Evolutionary conservation across 2,113 vertebrate species (phyloP), one percentile per base, ranked within the genome.

Genomic region (Oenanthe melanoleuca): DNA sequence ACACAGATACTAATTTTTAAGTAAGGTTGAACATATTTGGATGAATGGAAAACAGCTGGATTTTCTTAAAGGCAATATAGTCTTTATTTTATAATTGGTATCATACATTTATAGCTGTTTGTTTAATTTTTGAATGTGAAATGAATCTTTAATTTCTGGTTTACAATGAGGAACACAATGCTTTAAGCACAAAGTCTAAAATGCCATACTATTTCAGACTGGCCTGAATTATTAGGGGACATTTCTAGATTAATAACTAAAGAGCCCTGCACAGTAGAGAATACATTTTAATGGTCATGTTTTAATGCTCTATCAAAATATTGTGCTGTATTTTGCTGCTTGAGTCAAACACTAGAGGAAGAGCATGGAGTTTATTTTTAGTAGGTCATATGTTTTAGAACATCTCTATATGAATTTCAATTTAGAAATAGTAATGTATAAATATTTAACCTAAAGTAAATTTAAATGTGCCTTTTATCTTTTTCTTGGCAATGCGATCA

Each of bases 351-450:
- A 53, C 49, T 72, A 75, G 20, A 69, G 74, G 55, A 87, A 88
- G 50, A 87, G 29, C 66, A 67, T 72, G 20, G 14, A 49, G 45
- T 82, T 92, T 86, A 78, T 88, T 90, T 96, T 89, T 69, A 87
- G 70, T 72, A 70, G 45, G 42, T 92, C 28, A 9, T 92, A 49
- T 84, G 37, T 81, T 92, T 86, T 81, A 85, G 71, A 92, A 65
- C 23, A 53, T 74, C 23, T 86, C 52, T 81, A 12, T 70, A 29
- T 66, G 59, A 13, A 38, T 78, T 85, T 87, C n/a, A 89, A 29
- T 89, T 95, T 93, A 82, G 87, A 95, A 89, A 82, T 87, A 56
- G 55, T 86, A 77, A 77, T 60, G 40, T 90, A 73, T 83, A 90
- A 95, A 88, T 92, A 86, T 88, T 90, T 88, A 84, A 91, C 33